Conservation (phyloP, 2,888 invertebrate genomes). For the Drosophila nr. fundita region DNA sequence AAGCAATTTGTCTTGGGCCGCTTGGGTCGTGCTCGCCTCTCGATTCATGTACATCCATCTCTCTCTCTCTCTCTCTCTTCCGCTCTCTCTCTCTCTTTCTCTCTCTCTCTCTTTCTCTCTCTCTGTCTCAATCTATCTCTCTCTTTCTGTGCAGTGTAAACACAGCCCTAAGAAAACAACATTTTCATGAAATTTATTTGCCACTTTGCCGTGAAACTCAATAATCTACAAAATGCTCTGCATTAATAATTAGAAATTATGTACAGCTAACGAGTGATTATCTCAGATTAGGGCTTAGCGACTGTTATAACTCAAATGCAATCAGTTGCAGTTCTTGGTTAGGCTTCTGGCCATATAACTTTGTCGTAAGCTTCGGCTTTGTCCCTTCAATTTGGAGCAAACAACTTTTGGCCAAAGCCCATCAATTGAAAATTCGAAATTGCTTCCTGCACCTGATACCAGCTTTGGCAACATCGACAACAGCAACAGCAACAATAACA, state of each 20-base stretch:
- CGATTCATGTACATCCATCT: not conserved
- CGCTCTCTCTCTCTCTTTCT: not conserved
- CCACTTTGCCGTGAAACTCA: conserved; percentile 41
- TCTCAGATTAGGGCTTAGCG: not conserved
- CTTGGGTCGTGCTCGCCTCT: conserved; percentile 8
- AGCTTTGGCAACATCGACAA: not conserved
- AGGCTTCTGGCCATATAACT: conserved; percentile 6
- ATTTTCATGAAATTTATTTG: conserved; percentile 42
- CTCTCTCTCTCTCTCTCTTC: too few relatives aligned
- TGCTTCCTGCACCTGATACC: conserved; percentile 38
- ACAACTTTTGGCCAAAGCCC: conserved; percentile 18
- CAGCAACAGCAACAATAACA: not conserved
- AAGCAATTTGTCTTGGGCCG: conserved; percentile 55
- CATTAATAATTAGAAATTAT: conserved; percentile 10
- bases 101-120: not conserved
- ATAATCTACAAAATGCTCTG: conserved; percentile 23
- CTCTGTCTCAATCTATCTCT: not conserved
- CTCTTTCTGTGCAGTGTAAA: not conserved
- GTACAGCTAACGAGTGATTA: not conserved
- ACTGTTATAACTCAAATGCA: conserved; percentile 21
- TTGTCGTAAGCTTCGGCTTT: conserved; percentile 7
- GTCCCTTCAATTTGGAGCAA: conserved; percentile 10
- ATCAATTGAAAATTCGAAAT: conserved; percentile 18
- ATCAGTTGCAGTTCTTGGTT: conserved; percentile 17
- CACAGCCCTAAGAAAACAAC: not conserved